Percentiles rank a stretch among this genome's conserved stretches.
phyloP scores from a whole-genome alignment of 2,888 invertebrate genomes.

The Andricus quercusramuli region DNA sequence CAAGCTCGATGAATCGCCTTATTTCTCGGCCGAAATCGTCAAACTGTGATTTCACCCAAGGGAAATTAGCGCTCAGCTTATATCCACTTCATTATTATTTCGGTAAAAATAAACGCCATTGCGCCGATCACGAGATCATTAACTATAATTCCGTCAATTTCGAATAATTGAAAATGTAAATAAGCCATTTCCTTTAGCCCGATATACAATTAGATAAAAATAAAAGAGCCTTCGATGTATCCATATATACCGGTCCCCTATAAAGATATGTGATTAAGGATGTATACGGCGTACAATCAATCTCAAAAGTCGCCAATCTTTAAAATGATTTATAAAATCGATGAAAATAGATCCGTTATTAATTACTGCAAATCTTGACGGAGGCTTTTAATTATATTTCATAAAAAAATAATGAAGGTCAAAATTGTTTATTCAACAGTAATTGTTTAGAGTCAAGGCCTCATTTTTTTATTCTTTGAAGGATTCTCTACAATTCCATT shows the following conservation, averaged over 20 bases:
- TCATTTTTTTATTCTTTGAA: too few relatives aligned
- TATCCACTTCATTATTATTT: not conserved
- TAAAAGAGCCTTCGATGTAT: not conserved
- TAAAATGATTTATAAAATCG: too few relatives aligned
- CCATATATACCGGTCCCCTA: not conserved
- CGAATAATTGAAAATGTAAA: slow-evolving; percentile 39
- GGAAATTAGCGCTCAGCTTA: not conserved
- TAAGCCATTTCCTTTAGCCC: not conserved
- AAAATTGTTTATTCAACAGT: too few relatives aligned
- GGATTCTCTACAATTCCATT: too few relatives aligned
- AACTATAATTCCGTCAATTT: slow-evolving; percentile 8
- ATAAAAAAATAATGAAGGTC: too few relatives aligned
- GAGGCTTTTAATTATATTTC: too few relatives aligned
- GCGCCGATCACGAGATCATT: not conserved
- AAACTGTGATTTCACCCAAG: slow-evolving; percentile 5
- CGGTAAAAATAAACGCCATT: not conserved
- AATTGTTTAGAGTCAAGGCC: too few relatives aligned
- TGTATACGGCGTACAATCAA: too few relatives aligned
- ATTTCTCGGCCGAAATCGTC: not conserved
- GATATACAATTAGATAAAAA: not conserved
- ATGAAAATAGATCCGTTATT: too few relatives aligned
- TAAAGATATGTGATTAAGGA: not conserved
- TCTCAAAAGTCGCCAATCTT: too few relatives aligned
- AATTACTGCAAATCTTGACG: too few relatives aligned
- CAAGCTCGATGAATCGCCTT: not conserved